These are phyloP conservation scores for Parapsyche elsis DNA, from an alignment of 1,140 invertebrate species.

Conservation along the genomic window DNA sequence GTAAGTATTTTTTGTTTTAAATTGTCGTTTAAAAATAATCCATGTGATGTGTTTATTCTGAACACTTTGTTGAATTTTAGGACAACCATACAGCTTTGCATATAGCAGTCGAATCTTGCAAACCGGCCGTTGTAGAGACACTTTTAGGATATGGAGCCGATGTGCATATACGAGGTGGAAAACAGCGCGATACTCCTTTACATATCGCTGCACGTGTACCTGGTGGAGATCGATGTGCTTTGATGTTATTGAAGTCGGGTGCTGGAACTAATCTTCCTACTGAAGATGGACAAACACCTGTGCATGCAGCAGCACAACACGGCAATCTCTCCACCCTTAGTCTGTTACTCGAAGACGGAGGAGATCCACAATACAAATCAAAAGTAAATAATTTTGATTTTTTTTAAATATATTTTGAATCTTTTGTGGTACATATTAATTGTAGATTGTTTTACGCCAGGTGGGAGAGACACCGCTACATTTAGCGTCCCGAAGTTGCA, in stretches of 20 bases:
- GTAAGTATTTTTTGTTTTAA: slow-evolving; percentile 71
- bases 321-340: slow-evolving; percentile 88
- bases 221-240: slow-evolving; percentile 94
- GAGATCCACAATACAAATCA: slow-evolving; percentile 89
- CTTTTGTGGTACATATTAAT: not conserved
- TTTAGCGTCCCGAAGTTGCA: slow-evolving; percentile 86
- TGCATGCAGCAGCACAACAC: slow-evolving; percentile 90
- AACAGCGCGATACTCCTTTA: slow-evolving; percentile 89
- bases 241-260: slow-evolving; percentile 97
- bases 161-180: slow-evolving; percentile 93
- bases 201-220: slow-evolving; percentile 94
- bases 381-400: slow-evolving; percentile 72
- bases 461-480: slow-evolving; percentile 96
- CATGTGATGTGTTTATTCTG: slow-evolving; percentile 1
- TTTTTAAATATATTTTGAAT: not conserved
- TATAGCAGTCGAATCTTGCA: slow-evolving; percentile 96
- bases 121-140: slow-evolving; percentile 96
- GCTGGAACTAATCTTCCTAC: slow-evolving; percentile 93
- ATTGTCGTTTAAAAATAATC: slow-evolving; percentile 28
- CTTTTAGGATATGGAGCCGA: slow-evolving; percentile 96
- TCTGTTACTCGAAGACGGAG: slow-evolving; percentile 89
- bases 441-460: slow-evolving; percentile 68
- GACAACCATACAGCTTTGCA: slow-evolving; percentile 99
- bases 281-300: slow-evolving; percentile 93
- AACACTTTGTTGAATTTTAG: slow-evolving; percentile 65